These are phyloP conservation scores for Nezara viridula DNA, from an alignment of 2,888 invertebrate species.

Conservation along the genomic window DNA sequence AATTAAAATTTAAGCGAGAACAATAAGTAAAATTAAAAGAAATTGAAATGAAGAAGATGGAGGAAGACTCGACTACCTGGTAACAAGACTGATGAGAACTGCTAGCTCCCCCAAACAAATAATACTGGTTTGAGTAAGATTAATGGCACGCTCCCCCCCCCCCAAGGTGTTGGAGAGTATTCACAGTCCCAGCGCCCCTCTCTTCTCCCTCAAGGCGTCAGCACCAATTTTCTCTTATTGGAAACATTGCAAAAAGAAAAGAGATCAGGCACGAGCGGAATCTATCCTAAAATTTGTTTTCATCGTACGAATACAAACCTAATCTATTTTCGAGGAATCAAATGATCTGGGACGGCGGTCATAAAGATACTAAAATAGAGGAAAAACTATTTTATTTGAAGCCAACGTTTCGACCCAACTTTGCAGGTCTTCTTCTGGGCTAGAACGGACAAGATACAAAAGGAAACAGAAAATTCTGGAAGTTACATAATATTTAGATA, in stretches of 20 bases:
- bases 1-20: neutral
- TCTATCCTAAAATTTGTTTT: neutral
- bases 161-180: neutral
- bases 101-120: neutral
- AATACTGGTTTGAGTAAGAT: constrained; percentile 16
- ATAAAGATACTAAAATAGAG: no score
- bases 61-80: neutral
- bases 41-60: neutral
- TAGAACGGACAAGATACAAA: no score
- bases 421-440: no score
- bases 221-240: neutral
- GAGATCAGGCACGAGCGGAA: neutral
- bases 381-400: no score
- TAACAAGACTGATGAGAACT: neutral
- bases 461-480: no score
- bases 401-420: no score
- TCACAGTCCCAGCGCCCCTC: neutral
- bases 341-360: no score
- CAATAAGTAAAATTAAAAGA: neutral
- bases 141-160: neutral
- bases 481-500: no score
- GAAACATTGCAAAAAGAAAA: neutral
- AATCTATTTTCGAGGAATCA: no score
- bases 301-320: no score
- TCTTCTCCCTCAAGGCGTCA: neutral